phyloP scores from a whole-genome alignment of 2,888 invertebrate species.

The Augochlorella aurata region DNA sequence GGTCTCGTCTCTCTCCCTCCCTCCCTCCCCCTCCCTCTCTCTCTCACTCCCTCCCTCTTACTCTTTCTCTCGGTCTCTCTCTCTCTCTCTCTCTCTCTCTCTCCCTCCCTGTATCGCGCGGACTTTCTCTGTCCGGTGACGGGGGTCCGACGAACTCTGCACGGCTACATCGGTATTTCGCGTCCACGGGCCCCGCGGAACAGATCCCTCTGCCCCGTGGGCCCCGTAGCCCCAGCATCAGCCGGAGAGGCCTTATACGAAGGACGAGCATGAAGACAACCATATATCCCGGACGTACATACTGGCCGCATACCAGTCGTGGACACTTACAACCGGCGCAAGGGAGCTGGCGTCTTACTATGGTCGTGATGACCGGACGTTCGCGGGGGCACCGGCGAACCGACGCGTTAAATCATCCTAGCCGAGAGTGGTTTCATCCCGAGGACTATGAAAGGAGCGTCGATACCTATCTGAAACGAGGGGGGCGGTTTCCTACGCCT shows the following conservation, averaged over 20 bases:
- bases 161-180: slow-evolving; percentile 64
- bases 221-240: slow-evolving; percentile 43
- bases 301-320: slow-evolving; percentile 74
- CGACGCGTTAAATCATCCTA: slow-evolving; percentile 69
- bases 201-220: slow-evolving; percentile 30
- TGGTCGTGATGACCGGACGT: slow-evolving; percentile 60
- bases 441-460: slow-evolving; percentile 42
- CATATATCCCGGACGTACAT: slow-evolving; percentile 74
- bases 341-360: slow-evolving; percentile 59
- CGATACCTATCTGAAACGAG: slow-evolving; percentile 38
- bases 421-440: slow-evolving; percentile 47
- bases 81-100: slow-evolving; percentile 6
- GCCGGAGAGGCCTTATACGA: slow-evolving; percentile 49
- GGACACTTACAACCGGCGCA: slow-evolving; percentile 75
- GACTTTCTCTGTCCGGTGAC: background rate
- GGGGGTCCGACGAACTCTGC: slow-evolving; percentile 48
- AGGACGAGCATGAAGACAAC: slow-evolving; percentile 67
- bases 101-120: slow-evolving; percentile 29
- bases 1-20: slow-evolving; percentile 28
- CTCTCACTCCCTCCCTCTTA: no score
- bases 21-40: background rate
- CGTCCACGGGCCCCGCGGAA: slow-evolving; percentile 49
- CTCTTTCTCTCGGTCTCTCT: no score
- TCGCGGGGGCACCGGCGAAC: slow-evolving; percentile 60
- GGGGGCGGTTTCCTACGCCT: slow-evolving; percentile 26